Percentiles rank a stretch among this genome's conserved stretches.
Conservation (phyloP, 1,140 invertebrate species). For the Euwallacea fornicatus region DNA sequence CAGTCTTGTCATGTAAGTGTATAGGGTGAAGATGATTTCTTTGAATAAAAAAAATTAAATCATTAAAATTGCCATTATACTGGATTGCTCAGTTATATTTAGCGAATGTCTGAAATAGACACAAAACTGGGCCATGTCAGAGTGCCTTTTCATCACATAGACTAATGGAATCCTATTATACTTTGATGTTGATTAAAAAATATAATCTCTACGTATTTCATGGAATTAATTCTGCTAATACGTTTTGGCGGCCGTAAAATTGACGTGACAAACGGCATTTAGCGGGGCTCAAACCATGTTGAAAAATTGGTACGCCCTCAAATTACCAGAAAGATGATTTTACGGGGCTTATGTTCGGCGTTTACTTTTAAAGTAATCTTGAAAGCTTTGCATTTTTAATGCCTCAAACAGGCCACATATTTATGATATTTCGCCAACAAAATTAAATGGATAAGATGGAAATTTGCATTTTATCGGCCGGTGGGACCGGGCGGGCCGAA, state of each 20-base stretch:
- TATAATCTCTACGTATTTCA: constrained; percentile 18
- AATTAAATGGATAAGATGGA: constrained; percentile 6
- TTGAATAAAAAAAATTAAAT: too few relatives aligned
- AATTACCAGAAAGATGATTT: constrained; percentile 13
- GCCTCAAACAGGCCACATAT: not conserved
- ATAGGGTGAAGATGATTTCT: too few relatives aligned
- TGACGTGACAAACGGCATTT: constrained; percentile 26
- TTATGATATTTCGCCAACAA: constrained; percentile 14
- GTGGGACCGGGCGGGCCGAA: not conserved
- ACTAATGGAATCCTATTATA: constrained; percentile 9
- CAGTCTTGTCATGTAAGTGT: too few relatives aligned
- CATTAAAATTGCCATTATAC: too few relatives aligned
- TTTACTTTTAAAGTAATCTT: constrained; percentile 13
- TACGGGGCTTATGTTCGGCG: constrained; percentile 4
- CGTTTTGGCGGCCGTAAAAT: constrained; percentile 27
- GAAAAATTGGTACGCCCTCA: constrained; percentile 18
- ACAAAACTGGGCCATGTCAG: too few relatives aligned
- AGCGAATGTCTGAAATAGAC: too few relatives aligned
- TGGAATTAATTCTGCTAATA: constrained; percentile 30
- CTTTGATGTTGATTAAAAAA: constrained; percentile 25
- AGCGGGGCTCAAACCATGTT: not conserved
- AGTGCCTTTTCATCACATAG: not conserved
- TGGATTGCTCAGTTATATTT: too few relatives aligned
- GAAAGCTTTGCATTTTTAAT: constrained; percentile 26
- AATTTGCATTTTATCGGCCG: constrained; percentile 10